phyloP scores from a whole-genome alignment of 2,888 invertebrate genomes.

The Ennomos fuscantarius region DNA sequence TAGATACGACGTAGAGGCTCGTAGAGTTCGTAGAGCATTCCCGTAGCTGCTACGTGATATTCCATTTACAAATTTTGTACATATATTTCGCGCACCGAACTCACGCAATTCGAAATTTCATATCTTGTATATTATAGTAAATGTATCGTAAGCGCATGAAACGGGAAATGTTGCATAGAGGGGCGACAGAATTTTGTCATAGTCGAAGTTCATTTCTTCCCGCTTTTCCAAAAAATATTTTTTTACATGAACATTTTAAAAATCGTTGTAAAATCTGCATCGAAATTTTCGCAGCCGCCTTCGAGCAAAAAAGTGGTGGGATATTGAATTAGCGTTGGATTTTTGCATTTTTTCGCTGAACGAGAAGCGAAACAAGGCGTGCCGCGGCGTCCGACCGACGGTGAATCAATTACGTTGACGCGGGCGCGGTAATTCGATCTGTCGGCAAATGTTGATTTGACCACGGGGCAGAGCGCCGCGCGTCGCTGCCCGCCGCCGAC shows the following conservation, averaged over 20 bases:
- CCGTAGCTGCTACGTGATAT: constrained; percentile 24
- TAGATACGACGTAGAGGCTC: constrained; percentile 9
- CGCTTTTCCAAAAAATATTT: no score
- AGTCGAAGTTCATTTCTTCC: no score
- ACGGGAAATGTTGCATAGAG: no score
- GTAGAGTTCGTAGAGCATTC: constrained; percentile 17
- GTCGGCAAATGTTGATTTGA: constrained; percentile 81
- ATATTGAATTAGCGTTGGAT: constrained; percentile 76
- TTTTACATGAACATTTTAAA: neutral
- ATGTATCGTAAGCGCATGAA: no score
- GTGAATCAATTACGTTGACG: constrained; percentile 80
- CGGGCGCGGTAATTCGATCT: constrained; percentile 78
- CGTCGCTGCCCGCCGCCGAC: constrained; percentile 12
- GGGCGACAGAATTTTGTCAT: no score
- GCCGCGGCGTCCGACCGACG: constrained; percentile 63
- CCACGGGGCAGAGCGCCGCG: constrained; percentile 62
- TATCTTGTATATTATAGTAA: no score
- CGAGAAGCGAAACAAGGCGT: constrained; percentile 67
- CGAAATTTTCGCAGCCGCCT: constrained; percentile 29
- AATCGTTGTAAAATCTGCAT: constrained; percentile 35
- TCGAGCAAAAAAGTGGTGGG: constrained; percentile 48
- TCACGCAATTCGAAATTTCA: neutral
- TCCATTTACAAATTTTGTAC: constrained; percentile 1
- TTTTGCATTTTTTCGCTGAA: constrained; percentile 62
- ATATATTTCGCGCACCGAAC: neutral